Evolutionary conservation across 1,140 invertebrate genomes (phyloP), one percentile per base, ranked within the genome.

Genomic region (Drosophila bocqueti): DNA sequence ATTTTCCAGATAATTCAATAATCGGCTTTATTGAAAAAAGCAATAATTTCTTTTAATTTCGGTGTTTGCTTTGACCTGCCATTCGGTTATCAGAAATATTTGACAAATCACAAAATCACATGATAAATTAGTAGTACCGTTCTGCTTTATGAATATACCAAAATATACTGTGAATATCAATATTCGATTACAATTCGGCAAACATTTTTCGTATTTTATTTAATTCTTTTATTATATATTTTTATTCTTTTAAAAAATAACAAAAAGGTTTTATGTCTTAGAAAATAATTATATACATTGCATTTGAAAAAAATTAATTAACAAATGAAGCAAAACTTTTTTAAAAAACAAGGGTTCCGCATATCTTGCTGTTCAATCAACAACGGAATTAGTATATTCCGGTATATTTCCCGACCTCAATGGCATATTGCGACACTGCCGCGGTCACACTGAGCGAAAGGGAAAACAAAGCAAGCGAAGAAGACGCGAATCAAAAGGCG

Each of bases 81-180:
- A 59, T 79, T 79, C 76, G 76, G 59, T 58, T 71, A 64, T 58
- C 67, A 71, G 46, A 71, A 71, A 68, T 71, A 71, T 68, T 62
- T 77, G 52, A 78, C 49, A 69, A 60, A 62, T 78, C 68, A 78
- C 67, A 59, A 87, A 55, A 81, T 87, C 84, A 87, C 85, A 89
- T 87, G 84, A 87, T 87, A 60, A 57, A 38, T 13, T 47, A 34
- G 61, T 62, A 29, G 10, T 36, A 68, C 67, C 67, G 24, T 55
- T 16, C 16, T 7, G 4, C 0, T 1, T 1, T 4, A 34, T 1
- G 15, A 29, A 69, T 21, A 69, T 69, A 69, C 67, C 13, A n/a
- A n/a, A 69, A 45, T 5, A 43, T 63, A 65, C 29, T 16, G 11
- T 8, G 7, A 42, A 24, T 26, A 42, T 9, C 10, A 58, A 58